Conservation (phyloP, 92 coral and sea anemone genomes). For the Bergia puertoricense region DNA sequence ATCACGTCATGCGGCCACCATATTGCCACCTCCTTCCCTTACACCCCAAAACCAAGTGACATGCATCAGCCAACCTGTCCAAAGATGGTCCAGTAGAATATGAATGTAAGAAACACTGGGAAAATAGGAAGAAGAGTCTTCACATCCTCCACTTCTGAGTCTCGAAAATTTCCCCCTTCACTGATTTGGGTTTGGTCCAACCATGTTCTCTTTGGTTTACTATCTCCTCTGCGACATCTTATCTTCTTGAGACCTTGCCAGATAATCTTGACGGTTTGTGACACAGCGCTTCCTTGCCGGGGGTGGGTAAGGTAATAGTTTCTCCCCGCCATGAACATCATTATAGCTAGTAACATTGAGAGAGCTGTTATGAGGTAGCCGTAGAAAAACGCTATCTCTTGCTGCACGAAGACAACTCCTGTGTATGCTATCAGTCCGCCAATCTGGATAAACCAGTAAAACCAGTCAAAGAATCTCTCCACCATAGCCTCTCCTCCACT, state of each 20-base stretch:
- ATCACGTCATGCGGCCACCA: not conserved
- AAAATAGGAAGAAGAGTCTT: constrained; percentile 1
- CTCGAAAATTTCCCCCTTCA: constrained; percentile 2
- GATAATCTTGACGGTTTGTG: constrained; percentile 53
- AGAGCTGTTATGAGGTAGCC: constrained; percentile 66
- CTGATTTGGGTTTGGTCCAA: constrained; percentile 19
- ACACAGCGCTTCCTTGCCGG: constrained; percentile 55
- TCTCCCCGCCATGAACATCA: constrained; percentile 62
- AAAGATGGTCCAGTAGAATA: constrained; percentile 20
- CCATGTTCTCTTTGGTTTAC: not conserved
- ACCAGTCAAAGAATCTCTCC: constrained; percentile 72
- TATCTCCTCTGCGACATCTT: not conserved
- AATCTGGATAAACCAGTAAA: constrained; percentile 70
- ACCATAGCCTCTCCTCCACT: constrained; percentile 37
- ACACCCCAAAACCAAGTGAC: not conserved
- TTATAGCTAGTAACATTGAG: constrained; percentile 44
- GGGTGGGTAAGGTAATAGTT: constrained; percentile 41
- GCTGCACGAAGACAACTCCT: constrained; percentile 69
- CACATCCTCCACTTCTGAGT: constrained; percentile 16
- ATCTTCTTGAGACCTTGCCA: not conserved
- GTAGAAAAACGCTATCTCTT: constrained; percentile 62
- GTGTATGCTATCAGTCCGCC: constrained; percentile 67
- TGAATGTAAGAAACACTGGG: constrained; percentile 9
- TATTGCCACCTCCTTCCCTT: not conserved
- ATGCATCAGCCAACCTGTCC: not conserved